These are phyloP conservation scores for Metaphire vulgaris DNA, from an alignment of 1,140 invertebrate genomes.

Conservation along the genomic window DNA sequence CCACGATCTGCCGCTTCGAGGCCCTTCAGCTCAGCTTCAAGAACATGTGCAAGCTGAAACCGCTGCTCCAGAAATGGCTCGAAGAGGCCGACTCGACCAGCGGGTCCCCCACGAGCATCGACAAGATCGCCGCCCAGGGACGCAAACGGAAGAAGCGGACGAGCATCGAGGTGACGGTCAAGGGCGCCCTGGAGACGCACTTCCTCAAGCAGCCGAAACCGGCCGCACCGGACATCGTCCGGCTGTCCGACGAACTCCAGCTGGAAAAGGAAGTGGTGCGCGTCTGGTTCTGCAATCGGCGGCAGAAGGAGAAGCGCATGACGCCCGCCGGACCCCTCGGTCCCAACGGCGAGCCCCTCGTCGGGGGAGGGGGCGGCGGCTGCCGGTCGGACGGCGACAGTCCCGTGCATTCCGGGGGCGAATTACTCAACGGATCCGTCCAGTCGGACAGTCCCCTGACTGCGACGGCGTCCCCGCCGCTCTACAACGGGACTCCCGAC, in stretches of 20 bases:
- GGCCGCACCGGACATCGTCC: constrained; percentile 92
- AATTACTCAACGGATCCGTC: neutral
- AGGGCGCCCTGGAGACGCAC: constrained; percentile 93
- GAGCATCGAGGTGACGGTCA: constrained; percentile 96
- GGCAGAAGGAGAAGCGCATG: constrained; percentile 92
- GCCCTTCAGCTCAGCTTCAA: constrained; percentile 98
- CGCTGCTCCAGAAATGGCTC: constrained; percentile 95
- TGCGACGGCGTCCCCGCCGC: neutral
- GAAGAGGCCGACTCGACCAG: constrained; percentile 97
- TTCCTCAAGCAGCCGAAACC: constrained; percentile 99
- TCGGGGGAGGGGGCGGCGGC: neutral
- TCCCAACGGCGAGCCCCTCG: neutral
- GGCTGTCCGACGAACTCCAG: constrained; percentile 85
- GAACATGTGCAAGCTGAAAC: constrained; percentile 99
- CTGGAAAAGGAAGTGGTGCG: constrained; percentile 93
- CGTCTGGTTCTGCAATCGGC: constrained; percentile 90
- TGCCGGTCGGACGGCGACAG: neutral
- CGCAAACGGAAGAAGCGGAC: constrained; percentile 98
- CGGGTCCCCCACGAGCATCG: constrained; percentile 91
- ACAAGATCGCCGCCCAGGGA: constrained; percentile 95
- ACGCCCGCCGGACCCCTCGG: constrained; percentile 9
- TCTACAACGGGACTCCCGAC: neutral
- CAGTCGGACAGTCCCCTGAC: neutral
- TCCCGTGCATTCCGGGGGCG: neutral
- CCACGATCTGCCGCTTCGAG: constrained; percentile 98